Conservation (phyloP, 1,140 invertebrate species). For the Bombus breviceps region DNA sequence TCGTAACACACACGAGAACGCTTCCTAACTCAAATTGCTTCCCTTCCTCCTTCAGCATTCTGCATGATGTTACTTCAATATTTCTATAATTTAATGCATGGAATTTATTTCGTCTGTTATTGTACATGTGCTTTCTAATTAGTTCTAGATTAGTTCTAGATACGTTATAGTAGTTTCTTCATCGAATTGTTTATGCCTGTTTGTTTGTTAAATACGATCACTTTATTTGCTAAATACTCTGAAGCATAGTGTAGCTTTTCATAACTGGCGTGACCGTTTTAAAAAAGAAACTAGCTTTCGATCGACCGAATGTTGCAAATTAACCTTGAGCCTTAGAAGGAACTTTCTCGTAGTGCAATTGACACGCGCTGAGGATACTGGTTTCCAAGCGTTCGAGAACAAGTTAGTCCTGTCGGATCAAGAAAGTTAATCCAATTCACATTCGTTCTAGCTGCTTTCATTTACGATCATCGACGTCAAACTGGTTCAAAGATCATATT, state of each 20-base stretch:
- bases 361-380: background rate
- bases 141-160: background rate
- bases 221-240: background rate
- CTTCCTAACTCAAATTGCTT: too few relatives aligned
- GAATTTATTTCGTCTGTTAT: background rate
- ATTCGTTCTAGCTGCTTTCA: background rate
- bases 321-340: slow-evolving; percentile 39
- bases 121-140: background rate
- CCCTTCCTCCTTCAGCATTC: too few relatives aligned
- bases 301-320: slow-evolving; percentile 21
- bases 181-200: background rate
- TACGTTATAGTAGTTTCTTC: background rate
- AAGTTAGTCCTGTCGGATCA: background rate
- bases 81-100: background rate
- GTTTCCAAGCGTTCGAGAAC: background rate
- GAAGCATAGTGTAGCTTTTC: background rate
- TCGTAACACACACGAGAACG: too few relatives aligned
- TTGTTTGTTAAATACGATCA: background rate
- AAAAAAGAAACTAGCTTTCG: slow-evolving; percentile 41
- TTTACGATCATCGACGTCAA: background rate
- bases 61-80: background rate
- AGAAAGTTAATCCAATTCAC: slow-evolving; percentile 4
- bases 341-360: slow-evolving; percentile 25
- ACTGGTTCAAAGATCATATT: background rate
- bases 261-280: background rate